A percentile compares a stretch with the other conserved stretches of the same genome.
Conservation (phyloP, 2,888 invertebrate species). For the Eudemis profundana region DNA sequence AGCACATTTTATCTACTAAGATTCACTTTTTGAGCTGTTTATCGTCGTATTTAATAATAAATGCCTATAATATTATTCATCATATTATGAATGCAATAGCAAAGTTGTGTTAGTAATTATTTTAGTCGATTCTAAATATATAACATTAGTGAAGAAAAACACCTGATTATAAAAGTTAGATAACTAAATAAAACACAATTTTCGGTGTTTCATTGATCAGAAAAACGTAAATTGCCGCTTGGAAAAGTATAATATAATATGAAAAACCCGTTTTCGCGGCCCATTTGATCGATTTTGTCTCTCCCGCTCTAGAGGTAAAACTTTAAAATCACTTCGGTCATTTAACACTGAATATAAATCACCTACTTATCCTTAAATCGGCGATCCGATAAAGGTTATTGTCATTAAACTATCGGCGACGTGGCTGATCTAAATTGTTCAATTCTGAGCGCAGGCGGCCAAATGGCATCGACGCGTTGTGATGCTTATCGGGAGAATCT, state of each 20-base stretch:
- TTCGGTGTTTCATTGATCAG: neutral
- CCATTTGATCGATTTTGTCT: neutral
- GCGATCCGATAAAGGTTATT: constrained; percentile 74
- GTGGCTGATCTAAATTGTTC: constrained; percentile 78
- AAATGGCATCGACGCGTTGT: constrained; percentile 79
- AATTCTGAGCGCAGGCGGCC: constrained; percentile 72
- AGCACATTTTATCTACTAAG: constrained; percentile 65
- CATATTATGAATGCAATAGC: neutral
- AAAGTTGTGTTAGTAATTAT: too few species aligned
- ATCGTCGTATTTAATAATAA: constrained; percentile 27
- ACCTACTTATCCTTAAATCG: constrained; percentile 69
- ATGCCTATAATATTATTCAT: neutral
- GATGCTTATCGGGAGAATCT: constrained; percentile 78
- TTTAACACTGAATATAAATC: constrained; percentile 75
- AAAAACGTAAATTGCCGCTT: neutral
- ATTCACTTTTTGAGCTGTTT: constrained; percentile 42
- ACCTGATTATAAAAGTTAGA: neutral
- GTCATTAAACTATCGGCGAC: constrained; percentile 70
- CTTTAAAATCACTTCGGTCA: constrained; percentile 59
- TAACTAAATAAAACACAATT: neutral
- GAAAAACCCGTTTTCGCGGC: neutral
- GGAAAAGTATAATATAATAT: neutral
- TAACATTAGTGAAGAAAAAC: neutral
- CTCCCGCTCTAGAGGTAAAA: constrained; percentile 51
- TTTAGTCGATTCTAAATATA: too few species aligned